Conservation (phyloP, 2,113 vertebrate species). For the Xenus cinereus region DNA sequence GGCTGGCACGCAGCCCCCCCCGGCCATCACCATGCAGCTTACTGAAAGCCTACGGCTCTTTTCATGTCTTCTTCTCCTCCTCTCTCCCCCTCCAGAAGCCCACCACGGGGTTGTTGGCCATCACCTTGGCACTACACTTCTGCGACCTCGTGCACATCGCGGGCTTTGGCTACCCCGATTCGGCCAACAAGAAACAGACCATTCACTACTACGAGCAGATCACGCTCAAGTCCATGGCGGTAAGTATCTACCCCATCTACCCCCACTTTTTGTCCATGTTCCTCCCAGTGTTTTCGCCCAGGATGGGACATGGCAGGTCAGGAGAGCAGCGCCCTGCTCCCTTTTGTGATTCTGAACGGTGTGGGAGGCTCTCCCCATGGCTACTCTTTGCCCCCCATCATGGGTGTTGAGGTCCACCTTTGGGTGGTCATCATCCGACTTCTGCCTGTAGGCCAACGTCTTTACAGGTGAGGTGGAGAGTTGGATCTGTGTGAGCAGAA, state of each 20-base stretch:
- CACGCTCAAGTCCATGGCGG: slow-evolving; percentile 89
- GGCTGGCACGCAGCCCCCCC: rapidly evolving
- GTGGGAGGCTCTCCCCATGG: background rate
- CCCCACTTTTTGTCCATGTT: background rate
- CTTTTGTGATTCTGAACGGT: rapidly evolving
- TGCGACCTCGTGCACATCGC: slow-evolving; percentile 90
- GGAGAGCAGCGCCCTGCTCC: background rate
- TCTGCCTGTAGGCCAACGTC: rapidly evolving
- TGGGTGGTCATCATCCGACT: background rate
- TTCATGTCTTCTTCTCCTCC: background rate
- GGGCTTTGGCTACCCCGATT: slow-evolving; percentile 89
- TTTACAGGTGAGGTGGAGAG: background rate
- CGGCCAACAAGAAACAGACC: slow-evolving; percentile 75
- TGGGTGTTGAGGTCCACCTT: background rate
- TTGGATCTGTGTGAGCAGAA: background rate
- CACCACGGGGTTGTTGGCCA: slow-evolving; percentile 88
- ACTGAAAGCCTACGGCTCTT: background rate
- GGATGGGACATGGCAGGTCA: background rate
- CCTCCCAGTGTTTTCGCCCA: rapidly evolving
- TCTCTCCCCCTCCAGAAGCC: slow-evolving; percentile 70
- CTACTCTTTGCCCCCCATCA: rapidly evolving
- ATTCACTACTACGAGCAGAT: slow-evolving; percentile 91
- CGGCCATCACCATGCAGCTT: rapidly evolving
- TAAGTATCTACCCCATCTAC: slow-evolving; percentile 29
- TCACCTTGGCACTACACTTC: slow-evolving; percentile 91